phyloP scores from a whole-genome alignment of 2,888 invertebrate species.

The Mesoligia furuncula region DNA sequence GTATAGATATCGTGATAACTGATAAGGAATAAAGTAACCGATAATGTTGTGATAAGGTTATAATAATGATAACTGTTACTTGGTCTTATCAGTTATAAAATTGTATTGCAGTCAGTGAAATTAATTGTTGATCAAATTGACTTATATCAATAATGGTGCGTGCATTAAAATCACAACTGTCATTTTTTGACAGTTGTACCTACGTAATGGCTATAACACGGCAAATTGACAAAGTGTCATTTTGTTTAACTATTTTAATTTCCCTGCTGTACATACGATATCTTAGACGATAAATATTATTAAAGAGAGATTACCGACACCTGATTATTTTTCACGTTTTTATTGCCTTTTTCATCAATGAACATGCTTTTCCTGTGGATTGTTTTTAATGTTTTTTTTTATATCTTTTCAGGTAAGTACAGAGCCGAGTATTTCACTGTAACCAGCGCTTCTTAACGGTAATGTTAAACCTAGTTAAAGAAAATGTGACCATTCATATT shows the following conservation, averaged over 20 bases:
- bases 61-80: conserved; percentile 30
- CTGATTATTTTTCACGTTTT: background rate
- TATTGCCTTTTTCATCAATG: background rate
- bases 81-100: conserved; percentile 16
- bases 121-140: background rate
- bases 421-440: background rate
- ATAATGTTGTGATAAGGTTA: conserved; percentile 48
- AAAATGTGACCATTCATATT: background rate
- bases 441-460: conserved; percentile 18
- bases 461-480: conserved; percentile 18
- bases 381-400: conserved; percentile 16
- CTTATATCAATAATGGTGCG: background rate
- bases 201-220: background rate
- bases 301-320: background rate
- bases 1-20: conserved; percentile 24
- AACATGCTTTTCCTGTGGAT: background rate
- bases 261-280: background rate
- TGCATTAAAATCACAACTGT: background rate
- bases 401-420: conserved; percentile 55
- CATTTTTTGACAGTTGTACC: background rate
- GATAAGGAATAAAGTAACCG: conserved; percentile 37
- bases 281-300: no score
- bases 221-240: background rate
- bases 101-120: background rate
- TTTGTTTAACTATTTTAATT: background rate